Conservation (phyloP, 2,797 vertebrate species). For the Zalophus californianus region DNA sequence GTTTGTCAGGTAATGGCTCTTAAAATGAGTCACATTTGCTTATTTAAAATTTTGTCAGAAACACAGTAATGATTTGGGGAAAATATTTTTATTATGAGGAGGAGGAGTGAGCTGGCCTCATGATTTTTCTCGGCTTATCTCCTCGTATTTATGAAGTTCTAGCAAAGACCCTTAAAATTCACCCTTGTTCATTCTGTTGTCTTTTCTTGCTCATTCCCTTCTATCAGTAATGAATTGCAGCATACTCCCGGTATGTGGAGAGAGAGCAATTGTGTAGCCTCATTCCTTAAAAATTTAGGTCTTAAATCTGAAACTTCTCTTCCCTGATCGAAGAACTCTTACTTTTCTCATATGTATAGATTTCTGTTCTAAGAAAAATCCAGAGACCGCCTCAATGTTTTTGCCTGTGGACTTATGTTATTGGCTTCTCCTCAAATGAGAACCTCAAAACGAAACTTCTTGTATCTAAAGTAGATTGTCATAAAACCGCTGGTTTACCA, state of each 20-base stretch:
- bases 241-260: fast-evolving
- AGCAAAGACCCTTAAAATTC: background rate
- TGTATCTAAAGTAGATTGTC: background rate
- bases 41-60: constrained; percentile 54
- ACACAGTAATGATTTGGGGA: constrained; percentile 10
- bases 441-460: background rate
- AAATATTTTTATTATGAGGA: constrained; percentile 2
- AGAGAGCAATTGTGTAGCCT: background rate
- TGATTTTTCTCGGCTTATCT: background rate
- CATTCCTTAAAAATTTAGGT: constrained; percentile 22
- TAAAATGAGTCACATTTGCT: constrained; percentile 54
- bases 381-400: background rate
- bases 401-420: background rate
- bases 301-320: background rate
- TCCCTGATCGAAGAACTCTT: background rate
- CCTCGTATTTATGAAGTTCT: constrained; percentile 51
- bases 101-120: background rate
- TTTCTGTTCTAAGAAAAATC: background rate
- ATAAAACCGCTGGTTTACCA: background rate
- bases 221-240: background rate
- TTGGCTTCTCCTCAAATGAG: constrained; percentile 35
- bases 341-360: constrained; percentile 10
- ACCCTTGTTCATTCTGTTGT: background rate
- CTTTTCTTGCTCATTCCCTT: background rate
- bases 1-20: constrained; percentile 29